Evolutionary conservation across 2,797 vertebrate genomes (phyloP).

Genomic region (Podarcis siculus): DNA sequence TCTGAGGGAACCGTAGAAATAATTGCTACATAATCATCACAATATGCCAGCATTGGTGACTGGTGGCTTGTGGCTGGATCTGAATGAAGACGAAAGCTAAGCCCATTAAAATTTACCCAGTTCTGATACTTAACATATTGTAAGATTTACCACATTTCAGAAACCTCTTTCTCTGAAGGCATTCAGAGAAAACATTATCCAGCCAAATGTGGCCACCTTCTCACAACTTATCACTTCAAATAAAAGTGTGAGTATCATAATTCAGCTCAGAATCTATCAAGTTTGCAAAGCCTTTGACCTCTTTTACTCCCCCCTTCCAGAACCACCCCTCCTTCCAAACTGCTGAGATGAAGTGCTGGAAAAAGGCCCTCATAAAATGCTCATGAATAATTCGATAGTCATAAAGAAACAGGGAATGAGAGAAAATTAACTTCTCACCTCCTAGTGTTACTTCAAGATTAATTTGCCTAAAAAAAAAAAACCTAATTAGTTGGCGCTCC

Average conservation of each 20-base stretch:
- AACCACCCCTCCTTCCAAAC: conserved; percentile 33
- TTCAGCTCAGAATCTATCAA: conserved; percentile 29
- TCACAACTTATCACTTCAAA: neutral
- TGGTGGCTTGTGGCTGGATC: neutral
- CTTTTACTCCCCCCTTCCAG: neutral
- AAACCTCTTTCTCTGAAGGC: neutral
- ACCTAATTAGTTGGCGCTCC: conserved; percentile 52
- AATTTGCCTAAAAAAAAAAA: conserved; percentile 52
- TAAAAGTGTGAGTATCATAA: neutral
- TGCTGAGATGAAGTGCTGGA: conserved; percentile 49
- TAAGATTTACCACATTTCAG: neutral
- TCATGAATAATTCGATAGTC: conserved; percentile 58
- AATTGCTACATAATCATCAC: no score
- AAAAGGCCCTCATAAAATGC: conserved; percentile 28
- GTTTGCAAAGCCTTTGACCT: conserved; percentile 34
- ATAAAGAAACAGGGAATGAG: conserved; percentile 37
- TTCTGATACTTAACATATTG: no score
- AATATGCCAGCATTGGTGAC: no score
- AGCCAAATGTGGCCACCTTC: neutral
- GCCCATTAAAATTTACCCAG: no score
- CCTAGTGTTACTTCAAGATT: conserved; percentile 59
- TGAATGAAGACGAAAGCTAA: neutral
- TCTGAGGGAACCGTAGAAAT: neutral
- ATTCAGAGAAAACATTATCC: neutral
- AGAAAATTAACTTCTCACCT: conserved; percentile 60